Percentiles rank a stretch among this genome's conserved stretches.
Conservation (phyloP, 2,113 vertebrate genomes). For the Athene noctua region DNA sequence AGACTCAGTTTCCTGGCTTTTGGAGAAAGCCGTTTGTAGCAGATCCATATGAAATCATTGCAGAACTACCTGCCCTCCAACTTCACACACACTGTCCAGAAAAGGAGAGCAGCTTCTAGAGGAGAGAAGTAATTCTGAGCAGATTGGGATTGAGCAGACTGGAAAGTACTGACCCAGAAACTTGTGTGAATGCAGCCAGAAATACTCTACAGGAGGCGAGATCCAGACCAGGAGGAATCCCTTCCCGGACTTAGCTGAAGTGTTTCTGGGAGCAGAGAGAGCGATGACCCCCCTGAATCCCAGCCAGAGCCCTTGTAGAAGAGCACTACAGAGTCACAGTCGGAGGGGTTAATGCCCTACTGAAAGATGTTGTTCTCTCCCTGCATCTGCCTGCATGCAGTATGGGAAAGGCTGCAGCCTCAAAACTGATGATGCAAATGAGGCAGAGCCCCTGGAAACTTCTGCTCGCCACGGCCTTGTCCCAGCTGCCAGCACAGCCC, state of each 20-base stretch:
- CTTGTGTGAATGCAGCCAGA: background rate
- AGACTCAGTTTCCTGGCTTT: background rate
- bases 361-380: background rate
- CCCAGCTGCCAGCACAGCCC: background rate
- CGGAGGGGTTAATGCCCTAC: background rate
- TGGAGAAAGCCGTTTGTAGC: background rate
- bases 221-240: background rate
- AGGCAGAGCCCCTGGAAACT: background rate
- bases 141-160: background rate
- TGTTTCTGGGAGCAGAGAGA: background rate
- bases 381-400: background rate
- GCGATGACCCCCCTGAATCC: background rate
- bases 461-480: background rate
- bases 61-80: background rate
- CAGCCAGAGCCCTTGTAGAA: background rate
- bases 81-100: background rate
- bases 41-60: background rate
- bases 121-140: background rate
- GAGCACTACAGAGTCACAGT: background rate
- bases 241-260: background rate
- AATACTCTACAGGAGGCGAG: background rate
- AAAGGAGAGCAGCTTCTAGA: background rate
- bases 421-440: background rate
- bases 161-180: background rate
- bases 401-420: background rate